Evolutionary conservation across 2,797 vertebrate genomes (phyloP), one percentile per base, ranked within the genome.

Genomic region (Lepus oiostolus): DNA sequence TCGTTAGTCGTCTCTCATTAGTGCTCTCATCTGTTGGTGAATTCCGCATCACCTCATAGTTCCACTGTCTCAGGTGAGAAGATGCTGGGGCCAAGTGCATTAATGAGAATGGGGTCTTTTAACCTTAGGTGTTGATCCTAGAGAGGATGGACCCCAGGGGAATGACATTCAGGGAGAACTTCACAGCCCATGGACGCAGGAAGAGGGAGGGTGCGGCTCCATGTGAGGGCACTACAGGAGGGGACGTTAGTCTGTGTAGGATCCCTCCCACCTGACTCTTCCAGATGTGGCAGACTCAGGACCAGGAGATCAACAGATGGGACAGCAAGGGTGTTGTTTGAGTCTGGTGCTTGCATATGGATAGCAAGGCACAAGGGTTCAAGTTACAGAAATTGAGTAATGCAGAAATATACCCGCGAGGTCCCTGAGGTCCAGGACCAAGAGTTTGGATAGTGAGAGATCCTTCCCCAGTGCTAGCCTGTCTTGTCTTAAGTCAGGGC

Each of bases 151-250:
- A 8, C 17, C 13, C 4, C 30, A 10, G 9, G 30, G 32, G 30
- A 93, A 4, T 14, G 5, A 5, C 0, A 1, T 42, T 47, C 42
- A 12, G 22, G 1, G 5, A 30, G 71, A 21, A 28, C 70, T 21
- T 9, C 17, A n/a, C 6, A 54, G 19, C 54, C 22, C 0, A 0
- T 14, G 68, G 38, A 17, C 0, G 1, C 32, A 26, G n/a, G 6
- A 7, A 52, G 54, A 50, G 42, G 68, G 26, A 1, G 35, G 10
- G 11, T 8, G 0, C 2, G 11, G 62, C 19, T 67, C 4, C 14
- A 3, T 0, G 0, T 12, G 28, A 14, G 11, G 1, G 3, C 1
- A 7, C 17, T 13, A 9, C 70, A 38, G 38, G 35, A 4, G 22
- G 11, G 13, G 62, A 63, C 70, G 71, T 24, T 17, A 10, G 32